Evolutionary conservation across 2,113 vertebrate species (phyloP).

Genomic region (Centropristis striata): DNA sequence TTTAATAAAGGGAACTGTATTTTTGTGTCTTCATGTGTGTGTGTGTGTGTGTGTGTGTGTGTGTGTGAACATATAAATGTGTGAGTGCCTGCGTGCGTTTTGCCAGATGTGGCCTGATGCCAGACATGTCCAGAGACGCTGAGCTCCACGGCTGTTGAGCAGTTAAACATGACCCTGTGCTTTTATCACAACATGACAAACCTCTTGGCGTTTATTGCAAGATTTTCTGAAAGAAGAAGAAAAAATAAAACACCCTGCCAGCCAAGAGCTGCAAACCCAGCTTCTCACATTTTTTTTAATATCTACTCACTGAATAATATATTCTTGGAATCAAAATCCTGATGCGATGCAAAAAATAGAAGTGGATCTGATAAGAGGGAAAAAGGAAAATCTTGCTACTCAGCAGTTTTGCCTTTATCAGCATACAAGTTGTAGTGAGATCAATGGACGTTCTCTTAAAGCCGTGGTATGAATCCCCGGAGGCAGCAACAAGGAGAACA

Average conservation of each 20-base stretch:
- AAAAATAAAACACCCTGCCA: constrained; percentile 23
- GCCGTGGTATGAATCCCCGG: constrained; percentile 58
- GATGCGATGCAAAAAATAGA: constrained; percentile 63
- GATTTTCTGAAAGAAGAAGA: constrained; percentile 4
- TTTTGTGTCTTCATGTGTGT: constrained; percentile 9
- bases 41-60: not conserved
- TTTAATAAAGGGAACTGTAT: constrained; percentile 57
- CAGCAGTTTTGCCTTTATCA: constrained; percentile 71
- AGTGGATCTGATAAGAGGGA: constrained; percentile 59
- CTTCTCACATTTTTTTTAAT: constrained; percentile 51
- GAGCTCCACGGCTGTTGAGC: constrained; percentile 60
- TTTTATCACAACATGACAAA: constrained; percentile 73
- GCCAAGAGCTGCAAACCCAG: constrained; percentile 54
- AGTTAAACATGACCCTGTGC: constrained; percentile 65
- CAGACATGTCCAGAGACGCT: constrained; percentile 61
- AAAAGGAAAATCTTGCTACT: constrained; percentile 51
- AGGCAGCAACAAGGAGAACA: constrained; percentile 61
- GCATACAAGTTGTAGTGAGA: constrained; percentile 55
- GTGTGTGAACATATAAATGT: constrained; percentile 14
- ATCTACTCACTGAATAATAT: constrained; percentile 71
- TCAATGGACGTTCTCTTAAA: constrained; percentile 67
- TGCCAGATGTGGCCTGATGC: constrained; percentile 64
- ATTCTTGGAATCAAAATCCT: constrained; percentile 69
- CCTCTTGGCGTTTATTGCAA: constrained; percentile 49
- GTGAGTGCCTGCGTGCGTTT: constrained; percentile 13